Percentiles rank a stretch among this genome's conserved stretches.
phyloP scores from a whole-genome alignment of 2,113 vertebrate species.

The rat (Rattus norvegicus) region GRCr8 NC_086039.1:40793001-40793500 shows the following conservation, averaged over 20 bases:
- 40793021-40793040: slow-evolving; percentile 40
- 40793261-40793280: background rate
- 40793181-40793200: slow-evolving; percentile 41
- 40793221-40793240: background rate
- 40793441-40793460: slow-evolving; percentile 25
- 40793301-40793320: slow-evolving; percentile 12
- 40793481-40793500: slow-evolving; percentile 22
- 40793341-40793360: slow-evolving; percentile 3
- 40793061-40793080: slow-evolving; percentile 46
- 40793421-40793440: background rate
- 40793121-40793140: slow-evolving; percentile 42
- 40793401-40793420: slow-evolving; percentile 24
- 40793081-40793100: background rate
- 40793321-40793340: background rate
- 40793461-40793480: slow-evolving; percentile 39
- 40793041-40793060: slow-evolving; percentile 29
- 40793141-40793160: slow-evolving; percentile 33
- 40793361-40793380: background rate
- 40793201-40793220: slow-evolving; percentile 11
- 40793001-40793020: slow-evolving; percentile 46
- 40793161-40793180: background rate
- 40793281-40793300: slow-evolving; percentile 57
- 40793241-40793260: slow-evolving; percentile 9
- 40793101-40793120: slow-evolving; percentile 16
- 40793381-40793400: background rate